Evolutionary conservation across 2,113 vertebrate genomes (phyloP), one percentile per base, ranked within the genome.

Genomic region (Gambusia holbrooki): DNA sequence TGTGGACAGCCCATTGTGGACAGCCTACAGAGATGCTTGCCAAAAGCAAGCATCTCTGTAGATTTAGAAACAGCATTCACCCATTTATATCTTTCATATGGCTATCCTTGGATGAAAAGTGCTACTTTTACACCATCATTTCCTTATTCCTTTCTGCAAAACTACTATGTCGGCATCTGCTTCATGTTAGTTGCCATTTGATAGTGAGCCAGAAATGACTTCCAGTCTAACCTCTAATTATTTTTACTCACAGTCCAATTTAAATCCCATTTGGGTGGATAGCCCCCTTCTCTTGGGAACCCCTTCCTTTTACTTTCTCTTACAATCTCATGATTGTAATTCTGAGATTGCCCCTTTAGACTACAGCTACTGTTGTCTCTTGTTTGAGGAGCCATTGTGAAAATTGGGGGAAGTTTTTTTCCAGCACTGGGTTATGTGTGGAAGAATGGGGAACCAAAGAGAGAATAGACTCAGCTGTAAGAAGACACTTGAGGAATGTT

Each of bases 131-230:
- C 62, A 22, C 51, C 7, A 54, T 7, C 7, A 54, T 79, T 85
- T 81, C 37, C 54, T 62, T 79, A 33, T 84, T 76, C 79, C 67
- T 83, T 64, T 73, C 65, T 82, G 60, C 42, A 75, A 80, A 73
- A 62, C 75, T 73, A 70, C 42, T 48, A 62, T 86, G 74, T 87
- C 69, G 82, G 77, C 91, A 90, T 91, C 89, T 92, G 92, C 85
- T 88, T 88, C 76, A 66, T 69, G 85, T 93, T 91, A 88, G 79
- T 76, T 69, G 76, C 71, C 32, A 76, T 80, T 86, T 87, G 79
- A 85, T 40, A 28, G 71, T 33, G 54, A 42, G 70, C 74, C 83
- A 81, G 71, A 79, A 69, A 71, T 27, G 9, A 45, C 79, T 88
- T 87, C 69, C 29, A 90, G 73, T 79, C 54, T 62, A 87, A 90